Base-by-base conservation (phyloP, 2,797 vertebrate species). In the Neomorphus geoffroyi region DNA sequence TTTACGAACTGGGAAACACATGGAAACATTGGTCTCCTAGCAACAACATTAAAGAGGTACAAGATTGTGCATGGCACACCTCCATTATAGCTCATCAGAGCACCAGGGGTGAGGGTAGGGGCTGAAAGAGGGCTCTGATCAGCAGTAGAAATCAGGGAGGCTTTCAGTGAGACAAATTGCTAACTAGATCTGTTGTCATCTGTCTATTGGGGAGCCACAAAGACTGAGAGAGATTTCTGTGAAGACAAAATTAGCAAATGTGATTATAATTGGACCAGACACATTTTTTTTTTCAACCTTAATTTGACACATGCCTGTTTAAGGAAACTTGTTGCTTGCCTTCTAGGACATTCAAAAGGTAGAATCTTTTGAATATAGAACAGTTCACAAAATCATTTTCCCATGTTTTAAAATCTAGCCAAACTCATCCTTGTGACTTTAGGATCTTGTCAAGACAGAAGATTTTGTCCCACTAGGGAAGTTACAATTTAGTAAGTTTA, bases 31-130 rank as follows among this genome's bases (percentile, higher is more conserved):
- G 43, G 9, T 23, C 43, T 37, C 33, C 9, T 22, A 53, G 18
- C 13, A 41, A 45, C 30, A 37, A 16, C 9, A 19, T 53, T 69
- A 37, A 58, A 69, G 7, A 48, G 7, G 13, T 35, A 13, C 7
- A 35, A 41, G 50, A 11, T 22, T 35, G 13, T 0, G 0, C 30
- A 18, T 10, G 11, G 45, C 62, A 46, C 22, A 32, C 6, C 11
- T 51, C 37, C 2, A 1, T n/a, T 56, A 45, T 32, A 57, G 23
- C 50, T 41, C n/a, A 41, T 9, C n/a, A n/a, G 46, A 64, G 30
- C 69, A 32, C 16, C 7, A 7, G 74, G 27, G 6, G 13, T 0
- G 4, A 73, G 13, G 30, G 13, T 23, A 48, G 37, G 27, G 30
- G 8, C 26, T 54, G 58, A 54, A 41, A 60, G 22, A 3, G 10